Evolutionary conservation across 2,113 vertebrate species (phyloP).

Genomic region (Columba janthina): DNA sequence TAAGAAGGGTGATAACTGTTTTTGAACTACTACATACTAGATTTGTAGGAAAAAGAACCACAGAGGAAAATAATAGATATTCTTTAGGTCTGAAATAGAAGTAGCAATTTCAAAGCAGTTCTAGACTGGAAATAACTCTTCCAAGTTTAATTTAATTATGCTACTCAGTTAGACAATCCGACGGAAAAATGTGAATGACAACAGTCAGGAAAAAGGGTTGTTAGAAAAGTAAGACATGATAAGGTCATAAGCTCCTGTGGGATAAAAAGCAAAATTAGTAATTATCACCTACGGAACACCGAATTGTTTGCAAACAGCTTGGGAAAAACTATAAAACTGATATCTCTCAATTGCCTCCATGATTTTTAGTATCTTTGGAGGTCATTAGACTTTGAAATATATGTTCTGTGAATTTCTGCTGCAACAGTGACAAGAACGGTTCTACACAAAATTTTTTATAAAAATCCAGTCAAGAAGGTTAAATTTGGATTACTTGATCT

Average conservation of each 20-base stretch:
- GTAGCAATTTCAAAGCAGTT: neutral
- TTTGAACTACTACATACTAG: neutral
- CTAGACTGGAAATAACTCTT: neutral
- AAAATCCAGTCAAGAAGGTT: neutral
- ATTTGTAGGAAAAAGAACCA: neutral
- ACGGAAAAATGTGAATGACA: neutral
- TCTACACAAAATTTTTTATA: neutral
- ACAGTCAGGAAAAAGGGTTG: neutral
- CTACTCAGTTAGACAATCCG: neutral
- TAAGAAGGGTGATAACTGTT: neutral
- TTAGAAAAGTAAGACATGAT: neutral
- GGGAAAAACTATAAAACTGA: neutral
- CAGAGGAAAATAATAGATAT: neutral
- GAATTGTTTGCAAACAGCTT: neutral
- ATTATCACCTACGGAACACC: constrained; percentile 33
- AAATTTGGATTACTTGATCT: neutral
- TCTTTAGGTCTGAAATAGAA: neutral
- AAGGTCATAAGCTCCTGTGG: neutral
- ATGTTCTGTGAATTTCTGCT: neutral
- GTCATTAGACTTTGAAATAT: neutral
- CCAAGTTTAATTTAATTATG: constrained; percentile 26
- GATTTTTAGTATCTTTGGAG: neutral
- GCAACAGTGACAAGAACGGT: neutral
- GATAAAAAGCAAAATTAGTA: neutral
- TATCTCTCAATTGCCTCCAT: neutral